Percentiles rank a stretch among this genome's conserved stretches.
These are phyloP conservation scores for Camptogramma bilineatum DNA, from an alignment of 2,888 invertebrate species.

Conservation along the genomic window DNA sequence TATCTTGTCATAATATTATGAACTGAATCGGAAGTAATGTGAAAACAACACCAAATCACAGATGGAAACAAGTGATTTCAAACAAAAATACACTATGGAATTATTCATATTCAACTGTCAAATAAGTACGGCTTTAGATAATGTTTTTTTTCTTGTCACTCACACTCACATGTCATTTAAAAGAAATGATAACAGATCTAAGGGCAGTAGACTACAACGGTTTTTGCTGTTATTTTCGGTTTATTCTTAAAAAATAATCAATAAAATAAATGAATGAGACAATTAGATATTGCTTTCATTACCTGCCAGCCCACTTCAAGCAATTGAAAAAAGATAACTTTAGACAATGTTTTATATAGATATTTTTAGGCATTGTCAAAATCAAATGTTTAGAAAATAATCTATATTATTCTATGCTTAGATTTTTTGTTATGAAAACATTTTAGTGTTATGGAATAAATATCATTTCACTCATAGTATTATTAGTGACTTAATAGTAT, in stretches of 20 bases:
- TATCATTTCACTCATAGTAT: neutral
- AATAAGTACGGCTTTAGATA: too few species aligned
- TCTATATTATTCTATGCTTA: slow-evolving; percentile 8
- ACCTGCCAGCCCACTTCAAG: neutral
- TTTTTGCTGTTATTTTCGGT: neutral
- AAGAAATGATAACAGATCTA: too few species aligned
- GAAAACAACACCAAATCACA: slow-evolving; percentile 13
- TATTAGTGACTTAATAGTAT: neutral
- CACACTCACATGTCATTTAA: too few species aligned
- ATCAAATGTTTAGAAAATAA: slow-evolving; percentile 18
- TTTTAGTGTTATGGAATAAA: neutral
- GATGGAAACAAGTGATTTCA: neutral
- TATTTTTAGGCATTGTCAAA: slow-evolving; percentile 23
- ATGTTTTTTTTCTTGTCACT: too few species aligned
- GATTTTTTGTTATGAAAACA: slow-evolving; percentile 18
- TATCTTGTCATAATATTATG: slow-evolving; percentile 51
- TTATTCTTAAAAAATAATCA: neutral
- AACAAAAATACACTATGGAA: neutral
- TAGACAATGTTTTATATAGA: slow-evolving; percentile 17
- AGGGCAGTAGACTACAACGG: too few species aligned
- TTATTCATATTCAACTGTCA: neutral
- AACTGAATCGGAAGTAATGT: slow-evolving; percentile 27
- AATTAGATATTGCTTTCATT: neutral
- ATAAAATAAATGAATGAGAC: neutral
- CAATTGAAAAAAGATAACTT: slow-evolving; percentile 7